Evolutionary conservation across 2,888 invertebrate species (phyloP).

Genomic region (Hylaea fasciaria): DNA sequence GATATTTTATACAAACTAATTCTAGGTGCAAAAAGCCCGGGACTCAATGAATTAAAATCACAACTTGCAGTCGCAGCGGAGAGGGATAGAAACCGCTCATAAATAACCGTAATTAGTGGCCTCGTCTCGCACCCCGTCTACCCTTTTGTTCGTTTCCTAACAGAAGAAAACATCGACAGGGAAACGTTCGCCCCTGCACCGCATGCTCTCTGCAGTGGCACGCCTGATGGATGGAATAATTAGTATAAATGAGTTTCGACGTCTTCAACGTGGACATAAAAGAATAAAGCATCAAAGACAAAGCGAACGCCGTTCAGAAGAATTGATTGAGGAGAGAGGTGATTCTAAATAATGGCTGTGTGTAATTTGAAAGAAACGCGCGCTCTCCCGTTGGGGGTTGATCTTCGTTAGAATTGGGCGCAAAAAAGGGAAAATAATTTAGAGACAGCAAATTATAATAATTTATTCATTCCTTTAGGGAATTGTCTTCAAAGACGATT

Average conservation of each 20-base stretch:
- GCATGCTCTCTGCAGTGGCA: conserved; percentile 49
- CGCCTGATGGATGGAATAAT: conserved; percentile 49
- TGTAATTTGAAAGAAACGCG: conserved; percentile 56
- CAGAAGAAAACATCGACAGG: conserved; percentile 50
- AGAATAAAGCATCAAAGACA: conserved; percentile 46
- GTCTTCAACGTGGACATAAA: conserved; percentile 47
- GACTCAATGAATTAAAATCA: conserved; percentile 80
- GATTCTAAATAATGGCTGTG: conserved; percentile 56
- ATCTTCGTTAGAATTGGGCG: conserved; percentile 45
- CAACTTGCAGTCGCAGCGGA: conserved; percentile 76
- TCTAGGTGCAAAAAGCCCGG: conserved; percentile 79
- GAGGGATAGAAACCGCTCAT: conserved; percentile 75
- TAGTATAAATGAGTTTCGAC: conserved; percentile 57
- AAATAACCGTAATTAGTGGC: conserved; percentile 79
- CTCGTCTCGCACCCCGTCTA: conserved; percentile 50
- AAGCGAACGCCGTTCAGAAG: conserved; percentile 32
- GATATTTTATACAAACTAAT: conserved; percentile 81
- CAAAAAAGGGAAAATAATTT: conserved; percentile 39
- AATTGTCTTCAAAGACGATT: conserved; percentile 41
- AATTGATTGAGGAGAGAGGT: conserved; percentile 43
- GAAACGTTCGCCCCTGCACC: conserved; percentile 54
- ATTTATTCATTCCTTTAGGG: conserved; percentile 41
- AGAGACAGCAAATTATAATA: conserved; percentile 47
- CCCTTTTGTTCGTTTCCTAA: conserved; percentile 59
- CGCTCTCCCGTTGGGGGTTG: conserved; percentile 45